Evolutionary conservation across 2,888 invertebrate genomes (phyloP), one percentile per base, ranked within the genome.

Genomic region (Epirrhoe alternata): DNA sequence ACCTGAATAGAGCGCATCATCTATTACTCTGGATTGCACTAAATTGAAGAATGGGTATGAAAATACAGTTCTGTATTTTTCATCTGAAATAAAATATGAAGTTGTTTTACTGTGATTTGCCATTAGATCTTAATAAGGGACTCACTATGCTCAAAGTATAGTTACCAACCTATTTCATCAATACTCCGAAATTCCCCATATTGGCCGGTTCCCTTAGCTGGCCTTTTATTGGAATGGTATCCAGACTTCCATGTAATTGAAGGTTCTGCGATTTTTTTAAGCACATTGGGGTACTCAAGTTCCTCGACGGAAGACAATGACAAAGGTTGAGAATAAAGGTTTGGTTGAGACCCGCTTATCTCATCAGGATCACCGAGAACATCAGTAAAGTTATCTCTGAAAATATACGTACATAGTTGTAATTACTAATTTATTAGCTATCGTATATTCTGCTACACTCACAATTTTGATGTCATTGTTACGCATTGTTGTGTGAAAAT

Each of bases 1-100:
- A 95, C 96, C 95, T 80, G 95, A 92, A 83, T 95, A 90, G 31
- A 96, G 83, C 0, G 96, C 95, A 83, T 95, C 95, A 78, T 96
- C 95, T 68, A 97, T 94, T 8, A 96, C 94, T 72, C 89, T 90
- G 0, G 97, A 96, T 80, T 97, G 97, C 5, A 97, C 94, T 42
- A 94, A 79, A 85, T 97, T 97, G 85, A 97, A 97, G 79, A 92
- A 94, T 31, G 93, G 94, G 85, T 95, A 96, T 14, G 87, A 75
- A 80, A 96, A 96, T 61, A 95, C 85, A 52, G 84, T 76, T 64
- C 93, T 86, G 75, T 94, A 95, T 79, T 92, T 94, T n/a, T 75
- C 75, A 81, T 94, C 95, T 95, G 86, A 61, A 84, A 86, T 31
- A 58, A 42, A 42, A 0, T 12, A 12, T 12, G 38, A 42, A 42